These are phyloP conservation scores for Arctocebus calabarensis DNA, from an alignment of 2,797 vertebrate species.

Conservation along the genomic window DNA sequence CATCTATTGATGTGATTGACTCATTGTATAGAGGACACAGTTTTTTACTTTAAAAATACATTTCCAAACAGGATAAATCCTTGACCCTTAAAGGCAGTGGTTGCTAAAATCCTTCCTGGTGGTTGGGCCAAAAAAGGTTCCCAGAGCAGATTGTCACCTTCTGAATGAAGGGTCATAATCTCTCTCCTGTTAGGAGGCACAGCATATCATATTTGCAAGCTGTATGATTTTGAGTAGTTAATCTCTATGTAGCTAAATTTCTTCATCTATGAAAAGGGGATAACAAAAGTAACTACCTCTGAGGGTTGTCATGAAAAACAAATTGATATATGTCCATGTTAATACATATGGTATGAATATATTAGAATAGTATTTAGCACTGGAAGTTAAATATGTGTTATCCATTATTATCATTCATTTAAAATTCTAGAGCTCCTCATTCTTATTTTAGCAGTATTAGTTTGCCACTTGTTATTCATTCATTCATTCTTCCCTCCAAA, in stretches of 20 bases:
- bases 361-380: not conserved
- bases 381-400: not conserved
- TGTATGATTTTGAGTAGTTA: slow-evolving; percentile 1
- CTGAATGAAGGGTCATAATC: not conserved
- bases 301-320: not conserved
- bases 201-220: not conserved
- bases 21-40: not conserved
- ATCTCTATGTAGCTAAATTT: not conserved
- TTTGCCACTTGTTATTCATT: not conserved
- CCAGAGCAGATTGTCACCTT: not conserved
- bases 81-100: not conserved
- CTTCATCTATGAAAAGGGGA: not conserved
- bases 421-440: not conserved
- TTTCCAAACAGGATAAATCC: slow-evolving; percentile 11
- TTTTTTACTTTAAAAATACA: not conserved
- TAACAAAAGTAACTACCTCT: not conserved
- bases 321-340: not conserved
- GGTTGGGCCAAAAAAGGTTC: not conserved
- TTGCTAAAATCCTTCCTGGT: not conserved
- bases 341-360: not conserved
- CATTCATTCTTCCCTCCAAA: not conserved
- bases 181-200: not conserved
- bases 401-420: not conserved
- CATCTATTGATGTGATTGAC: not conserved
- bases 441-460: not conserved